Conservation (phyloP, 2,888 invertebrate genomes). For the Thereva unica region DNA sequence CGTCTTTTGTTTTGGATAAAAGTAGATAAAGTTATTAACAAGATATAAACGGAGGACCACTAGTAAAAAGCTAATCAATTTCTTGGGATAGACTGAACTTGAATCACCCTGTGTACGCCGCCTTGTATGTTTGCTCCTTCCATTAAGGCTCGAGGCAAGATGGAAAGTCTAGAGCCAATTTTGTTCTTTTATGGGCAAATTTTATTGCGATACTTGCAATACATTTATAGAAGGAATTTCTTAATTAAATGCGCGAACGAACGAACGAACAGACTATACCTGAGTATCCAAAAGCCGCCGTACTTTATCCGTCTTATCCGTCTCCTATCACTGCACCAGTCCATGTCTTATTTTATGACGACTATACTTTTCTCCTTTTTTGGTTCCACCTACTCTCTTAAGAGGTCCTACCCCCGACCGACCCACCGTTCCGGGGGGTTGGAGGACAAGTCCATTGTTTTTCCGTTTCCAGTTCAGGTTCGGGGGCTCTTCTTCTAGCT, state of each 20-base stretch:
- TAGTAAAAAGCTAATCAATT: no score
- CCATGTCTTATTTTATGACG: conserved; percentile 28
- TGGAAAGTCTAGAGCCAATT: neutral
- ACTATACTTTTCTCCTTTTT: conserved; percentile 15
- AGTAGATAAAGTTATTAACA: no score
- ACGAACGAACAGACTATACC: no score
- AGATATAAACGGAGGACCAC: no score
- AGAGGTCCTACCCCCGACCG: no score
- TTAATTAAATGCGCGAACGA: conserved; percentile 25
- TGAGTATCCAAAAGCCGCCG: conserved; percentile 15
- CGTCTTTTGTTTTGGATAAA: no score
- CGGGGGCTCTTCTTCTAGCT: no score
- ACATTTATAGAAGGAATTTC: conserved; percentile 30
- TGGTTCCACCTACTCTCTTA: conserved; percentile 22
- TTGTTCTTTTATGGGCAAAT: conserved; percentile 21
- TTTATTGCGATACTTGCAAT: conserved; percentile 27
- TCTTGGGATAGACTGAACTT: no score
- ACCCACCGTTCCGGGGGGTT: no score
- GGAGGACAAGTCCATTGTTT: conserved; percentile 13
- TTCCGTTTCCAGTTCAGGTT: conserved; percentile 10
- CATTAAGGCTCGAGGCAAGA: neutral
- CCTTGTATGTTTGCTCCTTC: no score
- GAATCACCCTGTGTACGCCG: no score
- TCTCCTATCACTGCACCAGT: conserved; percentile 21
- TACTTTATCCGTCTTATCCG: conserved; percentile 25